Evolutionary conservation across 2,797 vertebrate genomes (phyloP).

Genomic region (Melanotaenia maccullochi): DNA sequence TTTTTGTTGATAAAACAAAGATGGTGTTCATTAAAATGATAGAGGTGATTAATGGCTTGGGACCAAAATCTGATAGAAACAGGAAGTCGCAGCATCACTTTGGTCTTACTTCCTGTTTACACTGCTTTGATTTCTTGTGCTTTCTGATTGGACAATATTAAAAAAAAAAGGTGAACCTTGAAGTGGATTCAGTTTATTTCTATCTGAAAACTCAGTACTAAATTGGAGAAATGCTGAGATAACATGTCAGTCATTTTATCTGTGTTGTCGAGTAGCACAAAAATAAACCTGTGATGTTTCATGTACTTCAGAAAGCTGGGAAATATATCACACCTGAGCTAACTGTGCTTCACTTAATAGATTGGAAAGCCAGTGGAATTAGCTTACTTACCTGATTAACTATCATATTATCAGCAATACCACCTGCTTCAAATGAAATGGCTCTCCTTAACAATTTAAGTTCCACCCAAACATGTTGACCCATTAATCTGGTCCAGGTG

Average conservation of each 20-base stretch:
- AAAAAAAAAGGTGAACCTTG: conserved; percentile 52
- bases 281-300: background rate
- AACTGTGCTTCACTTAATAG: too few species aligned
- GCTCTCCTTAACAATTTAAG: too few species aligned
- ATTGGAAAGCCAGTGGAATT: too few species aligned
- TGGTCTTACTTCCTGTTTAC: conserved; percentile 66
- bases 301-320: too few species aligned
- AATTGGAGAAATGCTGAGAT: background rate
- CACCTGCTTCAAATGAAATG: too few species aligned
- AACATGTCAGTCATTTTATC: background rate
- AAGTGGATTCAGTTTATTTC: conserved; percentile 24
- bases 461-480: too few species aligned
- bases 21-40: conserved; percentile 13
- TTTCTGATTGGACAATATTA: conserved; percentile 68
- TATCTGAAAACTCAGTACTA: background rate
- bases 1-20: conserved; percentile 5
- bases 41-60: conserved; percentile 8
- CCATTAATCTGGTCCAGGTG: too few species aligned
- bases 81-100: conserved; percentile 46
- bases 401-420: too few species aligned
- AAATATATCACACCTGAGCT: too few species aligned
- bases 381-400: too few species aligned
- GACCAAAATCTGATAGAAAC: conserved; percentile 55
- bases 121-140: conserved; percentile 67
- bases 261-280: background rate